phyloP scores from a whole-genome alignment of 37 sponge, comb jelly and placozoan species.

The Diacarnus erythraeanus region DNA sequence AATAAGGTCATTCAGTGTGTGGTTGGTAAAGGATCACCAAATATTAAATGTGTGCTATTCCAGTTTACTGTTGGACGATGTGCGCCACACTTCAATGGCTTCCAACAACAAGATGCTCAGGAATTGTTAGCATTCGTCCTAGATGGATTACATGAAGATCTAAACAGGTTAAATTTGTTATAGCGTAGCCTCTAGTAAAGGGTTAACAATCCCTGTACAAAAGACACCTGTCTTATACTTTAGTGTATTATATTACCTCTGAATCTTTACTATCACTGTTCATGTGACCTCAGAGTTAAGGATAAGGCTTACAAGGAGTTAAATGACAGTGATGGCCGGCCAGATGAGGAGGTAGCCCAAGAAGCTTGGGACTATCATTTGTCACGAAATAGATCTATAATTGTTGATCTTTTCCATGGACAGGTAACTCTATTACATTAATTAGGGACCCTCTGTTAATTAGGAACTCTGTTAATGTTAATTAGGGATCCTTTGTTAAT shows the following conservation, averaged over 20 bases:
- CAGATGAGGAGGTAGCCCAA: conserved; percentile 85
- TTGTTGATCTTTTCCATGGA: conserved; percentile 98
- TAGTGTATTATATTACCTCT: no score
- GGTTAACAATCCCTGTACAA: background rate
- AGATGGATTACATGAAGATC: conserved; percentile 98
- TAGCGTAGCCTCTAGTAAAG: background rate
- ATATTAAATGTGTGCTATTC: background rate
- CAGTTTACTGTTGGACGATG: conserved; percentile 88
- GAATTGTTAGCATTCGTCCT: conserved; percentile 93
- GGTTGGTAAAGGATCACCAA: background rate
- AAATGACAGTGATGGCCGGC: conserved; percentile 88
- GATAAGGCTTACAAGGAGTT: conserved; percentile 94
- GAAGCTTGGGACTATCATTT: conserved; percentile 94
- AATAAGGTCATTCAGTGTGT: background rate
- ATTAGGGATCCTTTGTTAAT: no score
- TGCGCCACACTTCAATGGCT: conserved; percentile 92
- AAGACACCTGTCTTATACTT: background rate
- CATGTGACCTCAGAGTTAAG: conserved; percentile 58
- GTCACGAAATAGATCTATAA: conserved; percentile 81
- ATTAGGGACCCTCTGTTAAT: no score
- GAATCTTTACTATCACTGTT: background rate
- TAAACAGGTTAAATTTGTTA: conserved; percentile 77
- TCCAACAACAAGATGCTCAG: conserved; percentile 98
- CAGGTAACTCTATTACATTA: no score
- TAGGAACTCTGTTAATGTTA: no score